Base-by-base conservation (phyloP, 2,888 invertebrate genomes). In the Thecocarcelia acutangulata region DNA sequence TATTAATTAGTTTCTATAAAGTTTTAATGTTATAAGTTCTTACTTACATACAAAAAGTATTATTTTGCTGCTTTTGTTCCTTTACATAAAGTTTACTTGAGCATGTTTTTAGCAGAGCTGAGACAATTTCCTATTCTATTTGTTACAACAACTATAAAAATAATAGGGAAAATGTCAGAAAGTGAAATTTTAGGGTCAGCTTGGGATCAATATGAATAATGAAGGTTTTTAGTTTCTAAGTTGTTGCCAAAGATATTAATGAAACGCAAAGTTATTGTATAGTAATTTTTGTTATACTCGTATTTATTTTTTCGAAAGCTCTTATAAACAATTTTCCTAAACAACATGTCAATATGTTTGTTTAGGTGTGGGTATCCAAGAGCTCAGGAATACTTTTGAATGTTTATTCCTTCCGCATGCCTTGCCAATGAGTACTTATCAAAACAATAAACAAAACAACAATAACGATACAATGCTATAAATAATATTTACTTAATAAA, bases 201-300 rank as follows among this genome's bases (percentile, higher is more conserved):
- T 77, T 82, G 81, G 81, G 81, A 82, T 82, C 77, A 82, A 82
- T 77, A 74, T 82, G 77, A 82, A 77, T 77, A 77, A 82, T 82
- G 69, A 74, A 73, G 74, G 73, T 73, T 24, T 64, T 52, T 50
- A 28, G 40, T 50, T 68, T 33, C 75, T 44, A 28, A 33, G 42
- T 63, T 24, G 24, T 24, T 24, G 24, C 3, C 24, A 24, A 24
- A 24, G 24, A 24, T 5, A 2, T 3, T 5, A 24, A 24, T 24
- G 24, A 24, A 24, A 24, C 24, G 5, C 24, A 24, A n/a, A 24
- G 24, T 24, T 24, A 24, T 24, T 24, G 2, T 24, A 5, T 24
- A 24, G 5, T 24, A 24, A 3, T 24, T 24, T 24, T 24, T 24
- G 24, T 5, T 24, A n/a, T n/a, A n/a, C n/a, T n/a, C n/a, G n/a